Base-by-base conservation (phyloP, 2,113 vertebrate species). In the Lepisosteus oculatus region DNA sequence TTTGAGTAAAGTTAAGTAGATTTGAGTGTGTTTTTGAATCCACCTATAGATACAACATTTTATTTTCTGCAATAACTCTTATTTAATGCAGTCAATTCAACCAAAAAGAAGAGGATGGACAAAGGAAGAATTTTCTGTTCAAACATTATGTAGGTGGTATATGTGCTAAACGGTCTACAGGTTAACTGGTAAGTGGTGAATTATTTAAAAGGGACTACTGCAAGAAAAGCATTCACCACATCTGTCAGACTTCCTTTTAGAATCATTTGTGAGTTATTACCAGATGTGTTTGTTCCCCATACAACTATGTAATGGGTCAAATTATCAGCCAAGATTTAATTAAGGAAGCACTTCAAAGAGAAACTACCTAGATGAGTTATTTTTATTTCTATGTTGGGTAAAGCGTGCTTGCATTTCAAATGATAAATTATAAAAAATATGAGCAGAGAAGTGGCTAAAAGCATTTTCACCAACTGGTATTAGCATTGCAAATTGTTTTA, bases 271-370 rank as follows among this genome's bases (percentile, higher is more conserved):
- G 17, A 7, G 5, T 3, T 17, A 42, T 2, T 41, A 93, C 91
- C 95, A 97, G 94, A 98, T 97, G 95, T 95, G 93, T 95, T 95
- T 94, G 91, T 91, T 89, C 43, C 73, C 87, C 85, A 81, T 83
- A 83, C 84, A 94, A 93, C 92, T 91, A 85, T 89, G 95, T 96
- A 96, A 96, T 93, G 93, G 90, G 88, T 90, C 90, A 85, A 84
- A 78, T 91, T 79, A 78, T 91, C 90, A 90, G 93, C 90, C 92
- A 92, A 87, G 88, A 93, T 91, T 92, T 95, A 95, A 96, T 97
- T 95, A 94, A 88, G 90, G 90, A 88, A 90, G 85, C 77, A 77
- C 78, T 86, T 80, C 88, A 83, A 90, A 87, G 77, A 86, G 85
- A 71, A 77, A 78, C 81, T 80, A 87, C 85, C 78, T 83, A 85